A percentile compares a stretch with the other conserved stretches of the same genome.
These are phyloP conservation scores for Drosophila triauraria DNA, from an alignment of 1,140 invertebrate genomes.

Conservation along the genomic window DNA sequence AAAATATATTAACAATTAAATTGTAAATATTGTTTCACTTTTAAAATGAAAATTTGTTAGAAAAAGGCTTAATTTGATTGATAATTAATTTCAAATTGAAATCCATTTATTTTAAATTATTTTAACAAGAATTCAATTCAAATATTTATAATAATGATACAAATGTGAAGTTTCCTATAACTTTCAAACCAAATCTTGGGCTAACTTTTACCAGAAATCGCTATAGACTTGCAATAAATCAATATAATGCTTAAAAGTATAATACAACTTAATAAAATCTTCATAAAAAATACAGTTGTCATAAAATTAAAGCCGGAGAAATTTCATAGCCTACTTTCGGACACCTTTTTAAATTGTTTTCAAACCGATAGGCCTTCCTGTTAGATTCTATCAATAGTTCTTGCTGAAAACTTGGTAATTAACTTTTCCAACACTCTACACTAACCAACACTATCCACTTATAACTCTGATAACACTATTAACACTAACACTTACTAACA, in stretches of 20 bases:
- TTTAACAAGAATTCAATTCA: background rate
- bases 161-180: too few species aligned
- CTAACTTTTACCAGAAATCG: too few species aligned
- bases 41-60: background rate
- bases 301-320: background rate
- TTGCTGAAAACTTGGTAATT: background rate
- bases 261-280: too few species aligned
- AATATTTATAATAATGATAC: too few species aligned
- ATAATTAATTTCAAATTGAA: too few species aligned
- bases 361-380: too few species aligned
- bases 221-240: too few species aligned
- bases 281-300: background rate
- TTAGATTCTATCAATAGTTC: background rate
- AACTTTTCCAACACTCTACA: constrained; percentile 22
- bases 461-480: constrained; percentile 8
- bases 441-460: background rate
- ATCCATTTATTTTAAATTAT: background rate
- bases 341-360: background rate
- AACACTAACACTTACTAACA: constrained; percentile 30
- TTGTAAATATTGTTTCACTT: background rate
- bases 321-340: background rate
- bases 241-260: background rate
- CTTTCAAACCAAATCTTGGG: too few species aligned
- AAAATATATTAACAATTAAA: background rate
- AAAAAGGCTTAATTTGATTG: too few species aligned